Percentiles rank a stretch among this genome's conserved stretches.
phyloP scores from a whole-genome alignment of 2,888 invertebrate genomes.

The Pollenia angustigena region DNA sequence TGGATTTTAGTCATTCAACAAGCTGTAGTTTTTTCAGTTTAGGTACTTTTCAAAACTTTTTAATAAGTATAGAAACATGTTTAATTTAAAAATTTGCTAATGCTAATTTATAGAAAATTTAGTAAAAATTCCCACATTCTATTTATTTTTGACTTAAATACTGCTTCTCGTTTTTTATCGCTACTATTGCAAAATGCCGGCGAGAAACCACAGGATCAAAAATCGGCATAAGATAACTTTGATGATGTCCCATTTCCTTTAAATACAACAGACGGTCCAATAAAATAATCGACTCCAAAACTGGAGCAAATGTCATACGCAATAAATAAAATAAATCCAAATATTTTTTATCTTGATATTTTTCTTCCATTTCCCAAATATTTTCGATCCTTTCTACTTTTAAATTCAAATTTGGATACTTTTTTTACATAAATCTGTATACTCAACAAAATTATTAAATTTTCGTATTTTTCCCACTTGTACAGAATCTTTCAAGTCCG shows the following conservation, averaged over 20 bases:
- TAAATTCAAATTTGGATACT: slow-evolving; percentile 68
- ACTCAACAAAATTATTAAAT: slow-evolving; percentile 88
- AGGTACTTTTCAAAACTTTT: too few species aligned
- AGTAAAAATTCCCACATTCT: background rate
- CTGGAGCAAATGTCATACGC: slow-evolving; percentile 90
- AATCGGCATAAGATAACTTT: slow-evolving; percentile 89
- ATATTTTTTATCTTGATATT: slow-evolving; percentile 85
- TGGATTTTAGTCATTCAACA: too few species aligned
- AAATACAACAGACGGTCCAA: slow-evolving; percentile 92
- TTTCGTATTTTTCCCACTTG: slow-evolving; percentile 88
- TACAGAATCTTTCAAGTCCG: slow-evolving; percentile 83
- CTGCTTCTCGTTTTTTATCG: slow-evolving; percentile 75
- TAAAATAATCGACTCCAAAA: slow-evolving; percentile 92
- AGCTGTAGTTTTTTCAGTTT: too few species aligned
- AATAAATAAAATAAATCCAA: slow-evolving; percentile 91
- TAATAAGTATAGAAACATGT: background rate
- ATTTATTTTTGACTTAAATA: background rate
- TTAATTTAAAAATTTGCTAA: background rate
- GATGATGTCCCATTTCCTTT: slow-evolving; percentile 86
- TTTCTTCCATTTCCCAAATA: slow-evolving; percentile 84
- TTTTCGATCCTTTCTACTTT: slow-evolving; percentile 77
- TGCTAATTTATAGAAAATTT: background rate
- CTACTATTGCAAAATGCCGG: slow-evolving; percentile 84
- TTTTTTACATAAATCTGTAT: slow-evolving; percentile 89
- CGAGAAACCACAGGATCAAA: slow-evolving; percentile 95